Evolutionary conservation across 92 coral and sea anemone genomes (phyloP).

Genomic region (Galaxea fascicularis): DNA sequence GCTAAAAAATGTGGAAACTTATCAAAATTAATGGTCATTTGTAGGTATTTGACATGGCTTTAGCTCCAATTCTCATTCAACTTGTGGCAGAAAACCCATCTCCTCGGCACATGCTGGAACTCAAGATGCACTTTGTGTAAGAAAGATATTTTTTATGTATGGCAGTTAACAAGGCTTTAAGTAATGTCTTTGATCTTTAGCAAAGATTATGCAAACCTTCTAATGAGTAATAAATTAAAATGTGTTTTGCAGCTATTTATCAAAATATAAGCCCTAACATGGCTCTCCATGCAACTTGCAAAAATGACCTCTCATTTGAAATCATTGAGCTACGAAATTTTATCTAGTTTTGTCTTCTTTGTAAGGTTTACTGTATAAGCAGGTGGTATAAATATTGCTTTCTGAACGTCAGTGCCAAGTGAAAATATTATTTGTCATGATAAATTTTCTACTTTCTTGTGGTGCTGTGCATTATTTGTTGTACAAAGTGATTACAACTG

Average conservation of each 20-base stretch:
- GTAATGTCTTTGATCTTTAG: neutral
- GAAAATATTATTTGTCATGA: too few relatives aligned
- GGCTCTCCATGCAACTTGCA: too few relatives aligned
- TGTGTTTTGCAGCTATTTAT: too few relatives aligned
- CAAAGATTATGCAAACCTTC: neutral
- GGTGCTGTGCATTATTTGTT: neutral
- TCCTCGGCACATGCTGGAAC: slow-evolving; percentile 67
- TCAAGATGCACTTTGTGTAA: slow-evolving; percentile 82
- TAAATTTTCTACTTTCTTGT: neutral
- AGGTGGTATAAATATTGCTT: too few relatives aligned
- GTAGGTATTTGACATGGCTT: slow-evolving; percentile 96
- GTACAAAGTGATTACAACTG: neutral
- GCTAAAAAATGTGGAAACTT: neutral
- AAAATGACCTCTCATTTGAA: too few relatives aligned
- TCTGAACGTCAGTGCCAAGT: too few relatives aligned
- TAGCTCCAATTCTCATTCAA: slow-evolving; percentile 86
- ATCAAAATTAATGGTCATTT: neutral
- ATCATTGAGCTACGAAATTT: too few relatives aligned
- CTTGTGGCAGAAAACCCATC: slow-evolving; percentile 78
- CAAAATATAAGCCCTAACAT: too few relatives aligned
- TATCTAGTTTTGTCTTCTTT: too few relatives aligned
- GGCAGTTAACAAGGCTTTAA: neutral
- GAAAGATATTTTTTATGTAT: slow-evolving; percentile 15
- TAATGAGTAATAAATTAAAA: neutral
- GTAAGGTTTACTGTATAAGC: too few relatives aligned